These are phyloP conservation scores for Drosophila bipectinata DNA, from an alignment of 1,140 invertebrate genomes.

Conservation along the genomic window DNA sequence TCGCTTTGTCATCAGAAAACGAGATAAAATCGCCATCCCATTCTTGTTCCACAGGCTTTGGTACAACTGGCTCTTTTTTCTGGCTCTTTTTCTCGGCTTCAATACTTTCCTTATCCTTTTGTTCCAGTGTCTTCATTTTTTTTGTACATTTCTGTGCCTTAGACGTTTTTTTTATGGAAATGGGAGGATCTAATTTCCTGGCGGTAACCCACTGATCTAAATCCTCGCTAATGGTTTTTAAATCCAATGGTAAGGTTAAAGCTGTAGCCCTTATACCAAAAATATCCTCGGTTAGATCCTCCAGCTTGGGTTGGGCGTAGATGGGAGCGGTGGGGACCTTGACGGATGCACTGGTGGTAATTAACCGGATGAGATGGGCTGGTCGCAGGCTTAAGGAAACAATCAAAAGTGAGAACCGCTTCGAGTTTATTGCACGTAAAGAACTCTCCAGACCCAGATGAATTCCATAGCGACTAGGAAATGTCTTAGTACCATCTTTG, in stretches of 20 bases:
- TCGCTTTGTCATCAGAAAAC: slow-evolving; percentile 11
- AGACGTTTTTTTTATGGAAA: neutral
- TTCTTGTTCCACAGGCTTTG: slow-evolving; percentile 2
- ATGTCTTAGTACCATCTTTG: slow-evolving; percentile 17
- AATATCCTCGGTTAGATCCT: slow-evolving; percentile 57
- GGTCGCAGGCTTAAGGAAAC: slow-evolving; percentile 65
- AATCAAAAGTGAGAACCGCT: slow-evolving; percentile 58
- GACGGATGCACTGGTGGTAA: slow-evolving; percentile 56
- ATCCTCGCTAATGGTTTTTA: slow-evolving; percentile 44
- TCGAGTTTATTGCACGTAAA: slow-evolving; percentile 55
- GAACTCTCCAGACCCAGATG: slow-evolving; percentile 64
- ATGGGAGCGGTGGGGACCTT: slow-evolving; percentile 58
- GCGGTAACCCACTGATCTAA: slow-evolving; percentile 43
- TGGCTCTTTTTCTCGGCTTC: neutral
- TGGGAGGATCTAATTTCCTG: slow-evolving; percentile 1
- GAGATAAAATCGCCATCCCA: slow-evolving; percentile 62
- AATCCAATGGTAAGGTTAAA: slow-evolving; percentile 49
- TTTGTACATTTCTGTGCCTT: slow-evolving; percentile 5
- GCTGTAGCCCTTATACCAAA: slow-evolving; percentile 57
- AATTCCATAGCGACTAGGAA: slow-evolving; percentile 45
- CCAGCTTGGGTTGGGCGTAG: slow-evolving; percentile 67
- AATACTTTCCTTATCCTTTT: neutral
- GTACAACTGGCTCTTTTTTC: neutral
- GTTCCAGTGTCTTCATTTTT: neutral
- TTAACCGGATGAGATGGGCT: slow-evolving; percentile 56